These are phyloP conservation scores for Ctenosaura bakeri DNA, from an alignment of 2,797 vertebrate species.

Conservation along the genomic window DNA sequence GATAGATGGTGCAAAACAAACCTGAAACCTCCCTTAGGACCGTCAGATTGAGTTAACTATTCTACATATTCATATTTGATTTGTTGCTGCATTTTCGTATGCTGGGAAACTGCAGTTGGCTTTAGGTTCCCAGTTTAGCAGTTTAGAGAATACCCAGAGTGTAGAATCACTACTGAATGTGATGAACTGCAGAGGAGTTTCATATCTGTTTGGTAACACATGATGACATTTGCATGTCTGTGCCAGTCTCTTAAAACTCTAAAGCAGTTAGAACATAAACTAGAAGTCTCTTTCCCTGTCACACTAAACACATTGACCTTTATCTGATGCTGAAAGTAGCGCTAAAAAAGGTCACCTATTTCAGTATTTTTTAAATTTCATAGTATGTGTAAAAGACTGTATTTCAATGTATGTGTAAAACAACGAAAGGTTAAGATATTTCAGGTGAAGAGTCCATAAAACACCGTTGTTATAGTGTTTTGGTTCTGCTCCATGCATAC, in stretches of 20 bases:
- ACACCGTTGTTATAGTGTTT: background rate
- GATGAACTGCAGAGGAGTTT: background rate
- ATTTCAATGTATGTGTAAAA: background rate
- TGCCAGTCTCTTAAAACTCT: background rate
- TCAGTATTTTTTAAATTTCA: background rate
- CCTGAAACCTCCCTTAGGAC: background rate
- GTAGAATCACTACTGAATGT: background rate
- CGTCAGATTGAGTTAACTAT: no score
- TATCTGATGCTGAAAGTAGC: background rate
- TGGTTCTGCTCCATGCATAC: background rate
- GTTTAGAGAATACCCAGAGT: background rate
- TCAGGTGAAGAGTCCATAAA: background rate
- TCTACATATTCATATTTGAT: background rate
- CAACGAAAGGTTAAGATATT: background rate
- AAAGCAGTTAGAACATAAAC: background rate
- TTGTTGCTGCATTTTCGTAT: background rate
- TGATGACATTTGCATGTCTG: background rate
- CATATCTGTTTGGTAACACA: background rate
- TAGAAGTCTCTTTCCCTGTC: background rate
- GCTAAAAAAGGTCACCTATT: background rate
- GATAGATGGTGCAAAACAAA: background rate
- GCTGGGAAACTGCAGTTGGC: background rate
- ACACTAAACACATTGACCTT: background rate
- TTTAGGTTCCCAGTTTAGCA: background rate
- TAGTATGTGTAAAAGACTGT: background rate